These are phyloP conservation scores for Hylomyscus alleni DNA, from an alignment of 2,797 vertebrate genomes.

Conservation along the genomic window DNA sequence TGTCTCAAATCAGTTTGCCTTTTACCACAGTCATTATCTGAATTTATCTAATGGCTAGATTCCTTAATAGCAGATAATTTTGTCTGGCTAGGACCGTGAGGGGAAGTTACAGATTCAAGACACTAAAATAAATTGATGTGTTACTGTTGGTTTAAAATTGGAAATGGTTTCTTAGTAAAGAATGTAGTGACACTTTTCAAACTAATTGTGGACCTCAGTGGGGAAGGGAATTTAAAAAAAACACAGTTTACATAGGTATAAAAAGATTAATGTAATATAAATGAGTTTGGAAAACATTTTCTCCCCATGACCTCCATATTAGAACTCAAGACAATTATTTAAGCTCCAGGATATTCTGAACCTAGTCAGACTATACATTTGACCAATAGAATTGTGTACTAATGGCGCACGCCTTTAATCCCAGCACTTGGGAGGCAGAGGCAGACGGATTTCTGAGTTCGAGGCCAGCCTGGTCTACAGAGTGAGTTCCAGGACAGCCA, in stretches of 20 bases:
- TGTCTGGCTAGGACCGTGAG: background rate
- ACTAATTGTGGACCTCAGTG: background rate
- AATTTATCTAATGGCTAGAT: background rate
- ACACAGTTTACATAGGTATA: background rate
- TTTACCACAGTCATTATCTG: constrained; percentile 1
- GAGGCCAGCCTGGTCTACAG: no score
- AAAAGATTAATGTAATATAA: background rate
- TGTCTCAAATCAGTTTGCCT: background rate
- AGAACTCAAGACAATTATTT: constrained; percentile 6
- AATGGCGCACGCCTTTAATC: no score
- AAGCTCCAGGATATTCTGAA: background rate
- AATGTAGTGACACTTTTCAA: background rate
- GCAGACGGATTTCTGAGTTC: no score
- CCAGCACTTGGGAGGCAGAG: no score
- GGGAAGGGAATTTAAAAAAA: background rate
- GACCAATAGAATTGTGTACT: background rate
- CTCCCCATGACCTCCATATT: background rate
- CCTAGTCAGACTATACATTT: background rate
- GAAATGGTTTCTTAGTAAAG: background rate
- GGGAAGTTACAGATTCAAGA: background rate
- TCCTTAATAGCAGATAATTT: background rate
- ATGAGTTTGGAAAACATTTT: background rate
- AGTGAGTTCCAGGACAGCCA: no score
- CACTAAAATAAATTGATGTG: background rate
- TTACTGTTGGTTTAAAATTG: background rate